A percentile compares a stretch with the other conserved stretches of the same genome.
These are phyloP conservation scores for Periophthalmus modestus DNA, from an alignment of 2,113 vertebrate genomes.

Conservation along the genomic window DNA sequence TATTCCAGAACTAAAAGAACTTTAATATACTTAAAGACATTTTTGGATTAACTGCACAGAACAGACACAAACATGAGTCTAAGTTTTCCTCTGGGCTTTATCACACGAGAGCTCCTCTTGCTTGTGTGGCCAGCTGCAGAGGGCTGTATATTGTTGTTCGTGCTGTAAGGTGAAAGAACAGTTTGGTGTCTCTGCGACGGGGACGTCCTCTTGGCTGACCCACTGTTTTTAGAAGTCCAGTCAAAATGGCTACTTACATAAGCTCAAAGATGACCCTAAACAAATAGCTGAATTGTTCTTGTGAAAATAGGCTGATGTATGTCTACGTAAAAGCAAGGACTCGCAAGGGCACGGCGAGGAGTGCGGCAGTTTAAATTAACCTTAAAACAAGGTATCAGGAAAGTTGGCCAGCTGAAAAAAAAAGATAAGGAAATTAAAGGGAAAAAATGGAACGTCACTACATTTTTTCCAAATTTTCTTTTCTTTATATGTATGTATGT, in stretches of 20 bases:
- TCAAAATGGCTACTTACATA: slow-evolving; percentile 12
- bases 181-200: background rate
- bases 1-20: too few species aligned
- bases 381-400: too few species aligned
- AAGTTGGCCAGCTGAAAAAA: too few species aligned
- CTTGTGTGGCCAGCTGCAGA: background rate
- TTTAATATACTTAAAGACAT: background rate
- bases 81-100: background rate
- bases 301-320: background rate
- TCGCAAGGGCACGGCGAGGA: too few species aligned
- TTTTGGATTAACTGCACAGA: too few species aligned
- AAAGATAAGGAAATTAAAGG: too few species aligned
- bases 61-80: background rate
- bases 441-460: too few species aligned
- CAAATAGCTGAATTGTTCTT: background rate
- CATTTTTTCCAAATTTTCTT: too few species aligned
- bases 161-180: background rate
- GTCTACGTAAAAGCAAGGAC: too few species aligned
- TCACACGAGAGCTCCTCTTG: background rate
- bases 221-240: background rate
- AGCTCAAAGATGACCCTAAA: background rate
- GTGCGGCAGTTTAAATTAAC: too few species aligned
- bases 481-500: too few species aligned
- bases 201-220: slow-evolving; percentile 1
- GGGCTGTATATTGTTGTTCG: background rate